Percentiles rank a stretch among this genome's conserved stretches.
phyloP scores from a whole-genome alignment of 37 sponge, comb jelly and placozoan species.

The Aphrocallistes beatrix region DNA sequence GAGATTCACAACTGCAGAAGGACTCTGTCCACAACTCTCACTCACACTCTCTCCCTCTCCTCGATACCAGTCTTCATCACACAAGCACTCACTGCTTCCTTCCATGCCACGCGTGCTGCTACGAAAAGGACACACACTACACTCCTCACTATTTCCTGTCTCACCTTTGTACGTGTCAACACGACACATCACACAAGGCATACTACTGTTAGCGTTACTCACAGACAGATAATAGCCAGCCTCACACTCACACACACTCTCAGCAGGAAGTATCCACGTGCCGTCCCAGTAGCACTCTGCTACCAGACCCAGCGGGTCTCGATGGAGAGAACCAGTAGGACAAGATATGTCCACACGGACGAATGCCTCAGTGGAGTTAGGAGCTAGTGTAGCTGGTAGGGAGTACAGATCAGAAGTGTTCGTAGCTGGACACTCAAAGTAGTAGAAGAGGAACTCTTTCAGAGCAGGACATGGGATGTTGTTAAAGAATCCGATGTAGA shows the following conservation, averaged over 20 bases:
- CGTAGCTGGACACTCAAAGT: neutral
- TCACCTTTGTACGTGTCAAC: neutral
- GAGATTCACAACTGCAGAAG: neutral
- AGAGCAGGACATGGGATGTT: neutral
- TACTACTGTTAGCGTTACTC: neutral
- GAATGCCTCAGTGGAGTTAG: neutral
- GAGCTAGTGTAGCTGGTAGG: neutral
- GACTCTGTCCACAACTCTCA: neutral
- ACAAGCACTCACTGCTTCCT: neutral
- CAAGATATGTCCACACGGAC: neutral
- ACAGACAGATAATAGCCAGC: neutral
- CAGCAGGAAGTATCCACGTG: neutral
- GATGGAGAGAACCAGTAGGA: neutral
- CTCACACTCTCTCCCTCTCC: neutral
- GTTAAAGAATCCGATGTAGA: neutral
- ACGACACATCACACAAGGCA: neutral
- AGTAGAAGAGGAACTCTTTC: constrained; percentile 3
- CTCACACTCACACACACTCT: neutral
- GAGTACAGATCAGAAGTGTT: neutral
- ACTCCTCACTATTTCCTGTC: neutral
- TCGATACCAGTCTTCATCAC: neutral
- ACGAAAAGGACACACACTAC: neutral
- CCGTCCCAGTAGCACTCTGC: constrained; percentile 13
- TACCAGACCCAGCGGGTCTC: neutral
- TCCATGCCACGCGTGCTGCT: neutral